phyloP scores from a whole-genome alignment of 1,140 invertebrate species.

The Trichonephila clavipes region DNA sequence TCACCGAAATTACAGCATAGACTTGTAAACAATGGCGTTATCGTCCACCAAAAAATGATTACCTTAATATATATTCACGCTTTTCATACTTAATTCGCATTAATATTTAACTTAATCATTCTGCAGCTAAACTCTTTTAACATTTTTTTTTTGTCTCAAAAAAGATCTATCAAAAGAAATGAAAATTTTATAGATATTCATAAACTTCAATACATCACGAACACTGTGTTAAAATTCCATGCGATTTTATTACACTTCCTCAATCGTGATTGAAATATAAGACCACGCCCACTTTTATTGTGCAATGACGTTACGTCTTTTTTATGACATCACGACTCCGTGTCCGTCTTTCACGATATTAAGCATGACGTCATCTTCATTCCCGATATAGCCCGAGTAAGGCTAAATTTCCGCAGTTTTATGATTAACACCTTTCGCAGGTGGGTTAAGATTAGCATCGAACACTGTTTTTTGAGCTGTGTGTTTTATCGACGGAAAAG shows the following conservation, averaged over 20 bases:
- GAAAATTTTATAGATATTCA: conserved; percentile 14
- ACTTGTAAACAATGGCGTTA: too few relatives aligned
- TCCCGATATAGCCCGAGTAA: conserved; percentile 1
- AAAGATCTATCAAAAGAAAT: neutral
- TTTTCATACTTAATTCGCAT: neutral
- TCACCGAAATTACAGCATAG: too few relatives aligned
- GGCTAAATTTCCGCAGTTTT: conserved; percentile 14
- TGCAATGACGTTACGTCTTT: conserved; percentile 22
- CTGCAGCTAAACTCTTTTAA: neutral
- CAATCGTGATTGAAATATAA: conserved; percentile 25
- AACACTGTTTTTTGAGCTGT: neutral
- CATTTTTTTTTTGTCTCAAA: neutral
- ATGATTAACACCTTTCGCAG: conserved; percentile 29
- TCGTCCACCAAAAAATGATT: too few relatives aligned
- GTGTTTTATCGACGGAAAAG: neutral
- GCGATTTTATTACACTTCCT: conserved; percentile 32
- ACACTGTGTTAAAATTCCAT: neutral
- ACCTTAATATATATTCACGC: too few relatives aligned
- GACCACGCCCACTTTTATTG: conserved; percentile 27
- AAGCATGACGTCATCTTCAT: conserved; percentile 24
- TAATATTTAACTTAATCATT: neutral
- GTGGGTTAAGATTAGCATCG: conserved; percentile 1
- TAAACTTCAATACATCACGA: neutral
- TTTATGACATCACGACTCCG: conserved; percentile 37
- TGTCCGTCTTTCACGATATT: conserved; percentile 22